Evolutionary conservation across 2,888 invertebrate genomes (phyloP), one percentile per base, ranked within the genome.

Genomic region (Halictus quadricinctus): DNA sequence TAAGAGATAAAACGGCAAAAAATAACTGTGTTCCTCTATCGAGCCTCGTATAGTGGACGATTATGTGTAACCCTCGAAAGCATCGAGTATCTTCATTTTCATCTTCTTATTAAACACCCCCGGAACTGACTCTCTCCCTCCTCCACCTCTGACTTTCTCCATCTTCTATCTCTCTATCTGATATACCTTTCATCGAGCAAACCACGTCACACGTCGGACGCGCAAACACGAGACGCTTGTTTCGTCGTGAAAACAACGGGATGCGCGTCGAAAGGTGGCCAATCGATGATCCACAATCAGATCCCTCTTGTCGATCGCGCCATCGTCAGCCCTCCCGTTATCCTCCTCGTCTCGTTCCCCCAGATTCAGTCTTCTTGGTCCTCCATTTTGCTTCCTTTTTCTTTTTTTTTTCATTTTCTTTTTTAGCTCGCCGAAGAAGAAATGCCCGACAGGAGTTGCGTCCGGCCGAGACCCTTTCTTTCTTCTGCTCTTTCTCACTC

Each of bases 221-320:
- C 91, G 90, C 91, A 91, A 91, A 83, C 91, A 88, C 91, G 89
- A 88, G 90, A 90, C 85, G 54, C 85, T 90, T 90, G 91, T 91
- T 91, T 91, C 80, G 73, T 88, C 83, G 83, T 72, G 88, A 88
- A 91, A 91, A 91, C 91, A 91, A 91, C 87, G 89, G 88, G 90
- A 90, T 88, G 88, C 89, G 86, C 90, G 84, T 88, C 82, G 86
- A 87, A 87, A 87, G 82, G 80, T 84, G 84, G 79, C 66, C 86
- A 83, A 81, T 76, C 80, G 83, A 78, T 87, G 60, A 76, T 84
- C 74, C 74, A 54, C 43, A 70, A 69, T 60, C 41, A 18, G 21
- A 58, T 76, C 81, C 66, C 78, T n/a, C 36, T 72, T 76, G 83
- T 87, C 83, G 84, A 81, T 81, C 85, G 72, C 81, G 80, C 84